Base-by-base conservation (phyloP, 2,113 vertebrate species). In the Serinus canaria region DNA sequence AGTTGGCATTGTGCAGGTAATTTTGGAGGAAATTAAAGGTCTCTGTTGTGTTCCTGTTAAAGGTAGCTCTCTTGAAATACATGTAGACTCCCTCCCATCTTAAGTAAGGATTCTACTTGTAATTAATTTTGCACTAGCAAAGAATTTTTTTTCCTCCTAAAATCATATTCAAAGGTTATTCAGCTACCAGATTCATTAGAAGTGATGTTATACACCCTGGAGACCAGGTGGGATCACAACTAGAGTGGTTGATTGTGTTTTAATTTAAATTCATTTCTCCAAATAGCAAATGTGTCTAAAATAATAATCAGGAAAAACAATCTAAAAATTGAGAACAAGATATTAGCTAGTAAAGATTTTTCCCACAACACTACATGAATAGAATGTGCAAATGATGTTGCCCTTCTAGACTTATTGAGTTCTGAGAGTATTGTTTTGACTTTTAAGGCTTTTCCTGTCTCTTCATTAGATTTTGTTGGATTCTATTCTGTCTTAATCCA, bases 201-300 rank as follows among this genome's bases (percentile, higher is more conserved):
- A 72, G 7, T 78, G 52, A 72, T 74, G 9, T 31, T 43, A 11
- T 67, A 87, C 30, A 55, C 46, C 22, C 68, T 43, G 33, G 84
- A 94, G 74, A 89, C 60, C 69, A 82, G 64, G 73, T 92, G 90
- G 62, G 30, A 92, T 87, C 52, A 25, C 52, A 75, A n/a, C 39
- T 78, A 31, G 28, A 81, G 69, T 70, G 37, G 35, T 17, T 94
- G 73, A 81, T 81, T 72, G 43, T 95, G 46, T 87, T 95, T 89
- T 77, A 46, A 89, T 89, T 95, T 75, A 78, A 87, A 84, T 89
- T 91, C 6, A 78, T 84, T 96, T 87, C 27, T 91, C 33, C 27
- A 55, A 50, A 68, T 67, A 78, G 27, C 27, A 46, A 85, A 56
- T 85, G 33, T 72, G 41, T 79, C n/a, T 76, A 91, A 94, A 92